These are phyloP conservation scores for Ptychochromis oligacanthus DNA, from an alignment of 2,113 vertebrate genomes.

Conservation along the genomic window DNA sequence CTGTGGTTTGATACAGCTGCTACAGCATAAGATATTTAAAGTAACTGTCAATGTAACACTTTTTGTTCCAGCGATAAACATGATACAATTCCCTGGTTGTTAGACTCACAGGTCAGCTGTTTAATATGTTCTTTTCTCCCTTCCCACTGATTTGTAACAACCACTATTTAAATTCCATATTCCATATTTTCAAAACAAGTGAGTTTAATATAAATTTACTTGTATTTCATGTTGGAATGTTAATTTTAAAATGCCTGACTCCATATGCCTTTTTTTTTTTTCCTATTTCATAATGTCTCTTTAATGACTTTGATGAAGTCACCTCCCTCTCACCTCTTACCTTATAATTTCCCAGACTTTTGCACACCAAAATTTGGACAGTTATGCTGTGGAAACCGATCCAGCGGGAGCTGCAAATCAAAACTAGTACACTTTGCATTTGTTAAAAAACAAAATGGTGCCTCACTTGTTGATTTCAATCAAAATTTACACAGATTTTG, in stretches of 20 bases:
- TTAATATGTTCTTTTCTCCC: not conserved
- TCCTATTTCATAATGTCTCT: not conserved
- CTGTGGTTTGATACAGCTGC: not conserved
- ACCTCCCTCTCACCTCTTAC: too few relatives aligned
- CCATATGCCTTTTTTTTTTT: not conserved
- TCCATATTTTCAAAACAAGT: too few relatives aligned
- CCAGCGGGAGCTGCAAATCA: not conserved
- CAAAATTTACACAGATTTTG: not conserved
- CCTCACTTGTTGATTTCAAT: not conserved
- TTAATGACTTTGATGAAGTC: not conserved
- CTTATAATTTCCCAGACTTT: too few relatives aligned
- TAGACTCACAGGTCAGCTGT: not conserved
- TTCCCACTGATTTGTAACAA: not conserved
- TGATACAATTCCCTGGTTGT: not conserved
- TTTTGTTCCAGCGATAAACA: fast-evolving
- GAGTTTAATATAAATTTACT: too few relatives aligned
- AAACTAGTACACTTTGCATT: not conserved
- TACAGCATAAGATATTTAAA: not conserved
- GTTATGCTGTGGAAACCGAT: not conserved
- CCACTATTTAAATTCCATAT: too few relatives aligned
- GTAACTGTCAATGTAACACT: not conserved
- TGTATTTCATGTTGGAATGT: not conserved
- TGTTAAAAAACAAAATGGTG: not conserved
- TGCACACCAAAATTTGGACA: not conserved
- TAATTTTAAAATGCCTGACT: not conserved